Base-by-base conservation (phyloP, 2,113 vertebrate species). In the Scortum barcoo region DNA sequence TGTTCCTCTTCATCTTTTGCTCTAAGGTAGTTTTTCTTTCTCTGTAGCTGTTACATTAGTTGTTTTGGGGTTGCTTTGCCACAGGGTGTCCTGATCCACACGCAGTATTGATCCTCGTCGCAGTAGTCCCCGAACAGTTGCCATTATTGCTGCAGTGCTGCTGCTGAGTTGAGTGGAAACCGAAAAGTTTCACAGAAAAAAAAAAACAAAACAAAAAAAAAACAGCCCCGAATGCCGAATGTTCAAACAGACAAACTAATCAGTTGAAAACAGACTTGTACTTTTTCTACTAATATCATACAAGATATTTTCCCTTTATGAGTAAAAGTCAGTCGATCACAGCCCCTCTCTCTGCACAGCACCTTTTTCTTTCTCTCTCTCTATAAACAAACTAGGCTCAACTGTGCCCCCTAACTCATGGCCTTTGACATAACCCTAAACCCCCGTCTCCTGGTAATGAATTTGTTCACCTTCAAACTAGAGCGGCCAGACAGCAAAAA, bases 351-450 rank as follows among this genome's bases (percentile, higher is more conserved):
- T 68, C 68, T 8, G 28, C 33, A 65, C 33, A 30, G 40, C 33
- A 72, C 17, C 38, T 26, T 51, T 54, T 44, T 53, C 19, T 60
- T 63, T 69, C n/a, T 71, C 65, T 80, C 50, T 73, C 48, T 80
- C n/a, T 40, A 60, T 54, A 86, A 87, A 78, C 72, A 83, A 87
- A 88, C 72, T 48, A 78, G 61, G 75, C 89, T 89, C 76, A 86
- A 81, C 78, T 87, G 30, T 91, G 87, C 73, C 83, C 87, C 84
- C 61, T 83, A 84, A 88, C 81, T 83, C 60, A 38, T 76, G 74
- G 86, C 76, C 82, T 83, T 80, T 90, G 85, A 90, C 88, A 87
- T 80, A 75, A 76, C 69, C 68, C 54, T 76, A 54, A 54, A 86
- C 71, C 67, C 58, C 53, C 51, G 56, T 65, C 36, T 53, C 36